A percentile compares a stretch with the other conserved stretches of the same genome.
Conservation (phyloP, 1,140 invertebrate species). For the Macrocentrus cingulum region DNA sequence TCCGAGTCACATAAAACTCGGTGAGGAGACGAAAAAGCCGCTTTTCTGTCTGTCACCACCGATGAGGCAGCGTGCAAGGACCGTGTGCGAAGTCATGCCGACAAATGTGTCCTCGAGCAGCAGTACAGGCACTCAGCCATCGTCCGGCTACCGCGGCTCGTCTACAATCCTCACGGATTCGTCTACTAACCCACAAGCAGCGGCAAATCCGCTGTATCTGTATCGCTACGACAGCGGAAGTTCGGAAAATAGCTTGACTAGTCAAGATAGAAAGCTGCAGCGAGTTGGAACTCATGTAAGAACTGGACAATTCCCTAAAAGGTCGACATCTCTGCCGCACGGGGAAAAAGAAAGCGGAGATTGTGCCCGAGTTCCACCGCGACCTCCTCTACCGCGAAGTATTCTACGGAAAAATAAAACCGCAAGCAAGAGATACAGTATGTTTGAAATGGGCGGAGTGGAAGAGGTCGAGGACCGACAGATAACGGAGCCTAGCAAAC, state of each 20-base stretch:
- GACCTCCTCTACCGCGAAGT: conserved; percentile 71
- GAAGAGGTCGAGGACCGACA: conserved; percentile 60
- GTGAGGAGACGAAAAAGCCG: conserved; percentile 62
- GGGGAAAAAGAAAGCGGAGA: conserved; percentile 58
- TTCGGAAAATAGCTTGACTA: conserved; percentile 66
- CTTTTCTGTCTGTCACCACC: conserved; percentile 68
- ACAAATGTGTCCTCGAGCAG: conserved; percentile 71
- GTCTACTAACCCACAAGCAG: conserved; percentile 62
- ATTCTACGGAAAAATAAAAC: conserved; percentile 69
- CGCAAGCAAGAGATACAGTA: conserved; percentile 72
- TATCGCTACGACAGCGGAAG: conserved; percentile 80
- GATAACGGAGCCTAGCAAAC: conserved; percentile 63
- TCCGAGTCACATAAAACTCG: conserved; percentile 64
- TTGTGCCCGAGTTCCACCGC: conserved; percentile 62
- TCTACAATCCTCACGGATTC: conserved; percentile 81
- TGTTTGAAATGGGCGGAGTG: conserved; percentile 72
- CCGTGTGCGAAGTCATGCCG: conserved; percentile 55
- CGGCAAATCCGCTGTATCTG: conserved; percentile 73
- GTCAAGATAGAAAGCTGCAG: conserved; percentile 56
- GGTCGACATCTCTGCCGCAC: conserved; percentile 66
- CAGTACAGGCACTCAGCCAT: conserved; percentile 75
- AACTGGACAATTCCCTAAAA: conserved; percentile 63
- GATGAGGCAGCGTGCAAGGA: conserved; percentile 58
- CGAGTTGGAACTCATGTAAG: conserved; percentile 48
- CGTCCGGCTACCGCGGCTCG: conserved; percentile 81